Percentiles rank a stretch among this genome's conserved stretches.
These are phyloP conservation scores for Xenopus laevis DNA, from an alignment of 2,113 vertebrate genomes.

Conservation along the genomic window DNA sequence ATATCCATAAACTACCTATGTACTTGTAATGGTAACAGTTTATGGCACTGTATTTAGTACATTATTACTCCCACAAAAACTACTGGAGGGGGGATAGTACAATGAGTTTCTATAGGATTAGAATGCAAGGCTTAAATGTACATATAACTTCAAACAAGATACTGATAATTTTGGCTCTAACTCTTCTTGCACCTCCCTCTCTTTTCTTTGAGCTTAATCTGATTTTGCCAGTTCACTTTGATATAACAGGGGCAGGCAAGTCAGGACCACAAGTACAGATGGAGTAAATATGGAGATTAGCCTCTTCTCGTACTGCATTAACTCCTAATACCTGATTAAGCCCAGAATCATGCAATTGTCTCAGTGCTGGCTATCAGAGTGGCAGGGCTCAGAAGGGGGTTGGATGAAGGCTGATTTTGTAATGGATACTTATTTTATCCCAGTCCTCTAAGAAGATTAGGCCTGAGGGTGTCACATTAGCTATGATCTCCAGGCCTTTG, in stretches of 20 bases:
- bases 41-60: too few relatives aligned
- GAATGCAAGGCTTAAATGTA: constrained; percentile 56
- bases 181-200: constrained; percentile 58
- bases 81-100: not conserved
- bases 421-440: constrained; percentile 98
- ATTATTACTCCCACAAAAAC: too few relatives aligned
- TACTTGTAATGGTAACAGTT: too few relatives aligned
- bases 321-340: constrained; percentile 97
- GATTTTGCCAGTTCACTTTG: constrained; percentile 90
- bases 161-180: constrained; percentile 68
- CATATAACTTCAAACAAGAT: constrained; percentile 61
- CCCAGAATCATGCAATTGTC: constrained; percentile 88
- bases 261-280: constrained; percentile 85
- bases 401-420: constrained; percentile 92
- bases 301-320: constrained; percentile 83
- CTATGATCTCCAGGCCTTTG: constrained; percentile 86
- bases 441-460: constrained; percentile 97
- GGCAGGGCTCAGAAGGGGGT: constrained; percentile 75
- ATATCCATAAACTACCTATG: too few relatives aligned
- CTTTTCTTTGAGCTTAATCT: constrained; percentile 81
- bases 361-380: constrained; percentile 82
- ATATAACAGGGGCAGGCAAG: constrained; percentile 78
- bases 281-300: constrained; percentile 97
- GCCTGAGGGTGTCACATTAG: constrained; percentile 95
- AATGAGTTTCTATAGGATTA: constrained; percentile 62